Base-by-base conservation (phyloP, 2,888 invertebrate genomes). In the Ptilodon capucinus region DNA sequence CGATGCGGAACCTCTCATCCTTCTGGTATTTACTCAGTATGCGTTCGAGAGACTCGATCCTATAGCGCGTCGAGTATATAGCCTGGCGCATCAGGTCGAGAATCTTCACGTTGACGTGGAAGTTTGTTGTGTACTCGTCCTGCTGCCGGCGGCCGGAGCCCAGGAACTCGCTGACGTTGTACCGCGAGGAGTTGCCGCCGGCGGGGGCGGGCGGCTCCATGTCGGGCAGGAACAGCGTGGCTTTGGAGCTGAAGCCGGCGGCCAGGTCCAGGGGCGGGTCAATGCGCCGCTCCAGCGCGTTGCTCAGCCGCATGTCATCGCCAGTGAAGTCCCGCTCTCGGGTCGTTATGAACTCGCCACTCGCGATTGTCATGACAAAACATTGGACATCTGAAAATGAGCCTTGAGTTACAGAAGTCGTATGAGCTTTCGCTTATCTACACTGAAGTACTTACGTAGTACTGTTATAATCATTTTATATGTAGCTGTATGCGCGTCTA, bases 11-110 rank as follows among this genome's bases (percentile, higher is more conserved):
- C 0, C 59, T 42, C 0, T 40, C 34, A 16, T 70, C 60, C 0
- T 18, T 1, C 3, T 51, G 30, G 50, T 68, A 63, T n/a, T 40
- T 54, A 0, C 39, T 32, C 0, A 68, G n/a, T 0, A 64, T 16
- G 0, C 39, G 19, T 0, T 66, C 46, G 19, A 74, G 8, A 1
- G 60, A 60, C 8, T 42, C 7, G 2, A 80, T 16, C 7, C 69
- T 57, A 13, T 59, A 56, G 49, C 79, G 76, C 0, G 68, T 46
- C 6, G 38, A 35, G 51, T 81, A 80, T 7, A 76, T 42, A 2
- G 57, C 28, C 42, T 79, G 76, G 35, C 44, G 62, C 71, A 79
- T 74, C 42, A 77, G 14, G 0, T 68, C 64, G 46, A 51, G 2
- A 40, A 19, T n/a, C 19, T n/a, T 18, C n/a, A n/a, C 39, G 0